Evolutionary conservation across 2,797 vertebrate genomes (phyloP), one percentile per base, ranked within the genome.

Genomic region (Phoxinus dragarum): DNA sequence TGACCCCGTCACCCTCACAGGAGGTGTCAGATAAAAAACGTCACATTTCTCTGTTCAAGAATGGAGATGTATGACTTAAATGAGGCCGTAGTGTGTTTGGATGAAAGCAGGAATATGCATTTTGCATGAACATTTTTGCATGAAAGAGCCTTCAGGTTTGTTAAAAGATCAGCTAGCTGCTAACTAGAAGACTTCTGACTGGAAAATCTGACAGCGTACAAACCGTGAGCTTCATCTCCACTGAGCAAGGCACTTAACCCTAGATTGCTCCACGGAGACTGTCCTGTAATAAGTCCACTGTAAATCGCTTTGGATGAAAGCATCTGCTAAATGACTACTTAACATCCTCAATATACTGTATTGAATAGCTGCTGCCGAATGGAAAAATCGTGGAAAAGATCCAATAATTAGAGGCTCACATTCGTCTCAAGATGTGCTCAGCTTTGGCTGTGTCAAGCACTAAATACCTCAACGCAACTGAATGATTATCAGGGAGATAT

Each of bases 71-170:
- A 16, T 67, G 72, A 36, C 27, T 23, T n/a, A 31, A 42, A 47
- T 68, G 56, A 38, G 34, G 31, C 61, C 23, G 40, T 5, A 52
- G 44, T n/a, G 47, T 47, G 44, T 84, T 75, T 79, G 68, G 74
- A 44, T 71, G 59, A 75, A 56, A 82, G 68, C 78, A 73, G 61
- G n/a, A 72, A 80, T 77, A 79, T 56, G 78, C 72, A 34, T 49
- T 31, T 27, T 72, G 23, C 12, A 71, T 72, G 6, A 44, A 14
- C 23, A 72, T 44, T n/a, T 21, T 49, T 49, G 27, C 3, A 21
- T 52, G 49, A 74, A 74, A 49, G 44, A 49, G 42, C 16, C 42
- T 47, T 31, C 16, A 17, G n/a, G 23, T 27, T 61, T 61, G 59
- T 61, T 61, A 3, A 34, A 52, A 23, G 19, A 56, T 75, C 3